Percentiles rank a stretch among this genome's conserved stretches.
Evolutionary conservation across 2,888 invertebrate genomes (phyloP).

Genomic region (Phrixothrix hirtus): DNA sequence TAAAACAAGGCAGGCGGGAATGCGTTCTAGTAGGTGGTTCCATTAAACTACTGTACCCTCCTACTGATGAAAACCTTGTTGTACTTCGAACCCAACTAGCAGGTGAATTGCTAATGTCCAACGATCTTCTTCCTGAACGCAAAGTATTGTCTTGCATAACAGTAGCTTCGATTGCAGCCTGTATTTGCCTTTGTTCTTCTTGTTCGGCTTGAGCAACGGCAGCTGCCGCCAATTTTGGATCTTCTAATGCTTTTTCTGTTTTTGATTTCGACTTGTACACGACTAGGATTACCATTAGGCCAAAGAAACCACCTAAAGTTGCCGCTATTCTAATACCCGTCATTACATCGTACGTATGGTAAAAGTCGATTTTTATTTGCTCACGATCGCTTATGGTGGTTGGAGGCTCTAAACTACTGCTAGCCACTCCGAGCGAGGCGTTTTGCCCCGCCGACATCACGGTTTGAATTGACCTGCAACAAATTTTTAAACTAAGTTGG

Average conservation of each 20-base stretch:
- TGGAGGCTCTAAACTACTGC: constrained; percentile 37
- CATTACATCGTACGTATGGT: constrained; percentile 91
- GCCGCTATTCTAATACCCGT: constrained; percentile 91
- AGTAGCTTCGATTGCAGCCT: constrained; percentile 73
- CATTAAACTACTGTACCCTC: constrained; percentile 72
- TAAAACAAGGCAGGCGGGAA: constrained; percentile 66
- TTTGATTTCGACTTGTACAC: constrained; percentile 87
- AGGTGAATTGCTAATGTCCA: constrained; percentile 47
- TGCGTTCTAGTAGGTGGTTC: constrained; percentile 66
- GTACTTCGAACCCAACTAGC: constrained; percentile 55
- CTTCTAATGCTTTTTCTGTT: constrained; percentile 73
- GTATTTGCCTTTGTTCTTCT: constrained; percentile 71
- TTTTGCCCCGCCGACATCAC: constrained; percentile 51
- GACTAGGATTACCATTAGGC: constrained; percentile 87
- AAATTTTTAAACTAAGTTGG: too few relatives aligned
- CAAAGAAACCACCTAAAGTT: constrained; percentile 88
- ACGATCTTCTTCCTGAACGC: constrained; percentile 53
- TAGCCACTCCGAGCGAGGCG: constrained; percentile 47
- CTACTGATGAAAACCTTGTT: constrained; percentile 65
- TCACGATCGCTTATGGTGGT: constrained; percentile 52
- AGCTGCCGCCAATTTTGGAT: constrained; percentile 77
- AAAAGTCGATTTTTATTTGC: constrained; percentile 77
- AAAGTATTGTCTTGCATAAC: constrained; percentile 61
- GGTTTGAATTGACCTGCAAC: constrained; percentile 41
- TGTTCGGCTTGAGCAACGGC: constrained; percentile 76